Evolutionary conservation across 2,113 vertebrate species (phyloP), one percentile per base, ranked within the genome.

Genomic region (Elgaria multicarinata): DNA sequence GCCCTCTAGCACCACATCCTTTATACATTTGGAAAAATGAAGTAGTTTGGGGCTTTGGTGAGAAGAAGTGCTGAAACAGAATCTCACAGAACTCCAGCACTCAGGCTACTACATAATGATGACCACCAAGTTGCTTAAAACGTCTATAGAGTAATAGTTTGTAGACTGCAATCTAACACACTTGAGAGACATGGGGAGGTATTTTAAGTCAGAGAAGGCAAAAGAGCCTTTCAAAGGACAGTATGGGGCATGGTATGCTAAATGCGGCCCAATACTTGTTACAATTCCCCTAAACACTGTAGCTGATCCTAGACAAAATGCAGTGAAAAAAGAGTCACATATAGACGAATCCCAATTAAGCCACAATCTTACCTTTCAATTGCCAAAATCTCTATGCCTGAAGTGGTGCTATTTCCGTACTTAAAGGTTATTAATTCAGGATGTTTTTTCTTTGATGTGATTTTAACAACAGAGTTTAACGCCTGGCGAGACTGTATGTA

Each of bases 341-440:
- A 18, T 62, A 55, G 46, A 24, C 42, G 46, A 16, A 44, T 10
- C 12, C 24, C 10, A 81, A 89, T 46, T 14, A 64, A 66, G 55
- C 6, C 9, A 69, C 22, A 53, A 88, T 22, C 96, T 97, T 97
- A 99, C 99, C 99, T 98, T 96, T 99, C 99, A 28, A 99, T 98
- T 46, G 99, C 99, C 85, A 98, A 95, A 81, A 99, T 98, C 97
- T 99, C 99, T 96, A 99, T 98, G 83, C 98, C 98, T 10, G 98
- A 96, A 78, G 98, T 95, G 96, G 97, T 99, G 97, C 98, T 99
- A 95, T 96, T 99, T 96, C 99, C 99, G 53, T 98, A 99, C 95
- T 99, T 99, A 97, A 99, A 99, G 0, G 99, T 99, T 94, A 99
- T 99, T 72, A 99, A 97, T 92, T 99, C 99, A 0, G 99, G 99